Evolutionary conservation across 1,140 invertebrate species (phyloP), one percentile per base, ranked within the genome.

Genomic region (Manduca sexta): DNA sequence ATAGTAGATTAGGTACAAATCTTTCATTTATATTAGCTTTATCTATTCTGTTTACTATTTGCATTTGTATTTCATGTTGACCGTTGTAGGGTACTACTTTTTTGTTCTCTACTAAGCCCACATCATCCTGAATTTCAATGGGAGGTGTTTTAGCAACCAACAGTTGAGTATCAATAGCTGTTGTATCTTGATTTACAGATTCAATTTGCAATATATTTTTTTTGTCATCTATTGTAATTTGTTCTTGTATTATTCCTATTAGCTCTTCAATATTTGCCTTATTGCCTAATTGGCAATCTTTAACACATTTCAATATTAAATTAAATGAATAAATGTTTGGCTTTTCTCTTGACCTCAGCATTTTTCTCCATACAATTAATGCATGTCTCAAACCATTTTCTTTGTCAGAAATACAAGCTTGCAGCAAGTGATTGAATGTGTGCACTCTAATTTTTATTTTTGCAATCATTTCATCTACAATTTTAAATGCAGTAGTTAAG

Each of bases 391-490:
- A 92, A 3, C 97, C 97, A 57, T 88, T 88, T 45, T 93, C 77
- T 79, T 90, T 91, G 74, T 98, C 90, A 17, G 89, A 86, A 17
- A 94, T 92, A 69, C 94, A 95, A 17, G 92, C 93, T 74, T 95
- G 93, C 0, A 98, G 76, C 7, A 98, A 76, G 73, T 93, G 94
- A 72, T 92, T 93, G 38, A 93, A 92, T 2, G 93, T 95, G 33
- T 91, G 90, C 6, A 87, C 81, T 65, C 87, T 89, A n/a, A 93
- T 79, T 39, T 79, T 70, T n/a, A 93, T 75, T 42, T 89, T 91
- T 26, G 90, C 84, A 1, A 84, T 60, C 92, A 97, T 95, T 88
- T 97, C 92, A 87, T 98, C 95, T 7, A 93, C 92, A 44, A 97
- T 69, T 67, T 88, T 56, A 84, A 97, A 97, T 4, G 95, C 93